Evolutionary conservation across 2,797 vertebrate genomes (phyloP), one percentile per base, ranked within the genome.

Genomic region (Melanogrammus aeglefinus): DNA sequence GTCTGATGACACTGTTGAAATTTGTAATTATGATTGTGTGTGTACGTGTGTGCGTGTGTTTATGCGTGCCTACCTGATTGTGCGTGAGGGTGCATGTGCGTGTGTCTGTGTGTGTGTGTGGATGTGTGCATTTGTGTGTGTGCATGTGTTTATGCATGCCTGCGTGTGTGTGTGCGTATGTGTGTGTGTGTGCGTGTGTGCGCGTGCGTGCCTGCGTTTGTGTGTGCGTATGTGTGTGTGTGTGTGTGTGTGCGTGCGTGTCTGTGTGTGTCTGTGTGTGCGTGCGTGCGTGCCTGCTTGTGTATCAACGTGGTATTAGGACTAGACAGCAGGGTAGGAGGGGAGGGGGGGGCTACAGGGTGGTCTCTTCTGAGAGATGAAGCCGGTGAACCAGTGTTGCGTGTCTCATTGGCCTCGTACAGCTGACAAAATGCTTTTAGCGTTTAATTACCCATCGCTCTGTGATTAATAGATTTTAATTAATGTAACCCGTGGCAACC

Each of bases 381-480:
- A 76, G 74, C 63, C 33, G n/a, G 51, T 57, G 51, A 89, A 85
- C 73, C 76, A 66, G 75, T 80, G 89, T 88, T 86, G 84, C 84
- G 70, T 91, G 88, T 86, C 87, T 87, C 76, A 72, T 87, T 86
- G 74, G 80, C 79, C 87, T 88, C 88, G 83, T 92, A 91, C 88
- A 85, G 90, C 89, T 88, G 87, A 90, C 87, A 87, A 90, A 90
- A 84, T 85, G 86, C 88, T 92, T 90, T 91, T 90, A 91, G 90
- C 82, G 75, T 92, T 91, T 93, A 91, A 93, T 93, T 91, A 91
- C 87, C 90, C 87, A 82, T 80, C 70, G 75, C 78, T 82, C 77
- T 83, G 86, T 91, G 90, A 92, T 91, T 92, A 93, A 94, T 92
- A 88, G 89, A 83, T 84, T 93, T 91, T 92, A 91, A 92, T 92